Conservation (phyloP, 2,888 invertebrate genomes). For the Diaperis boleti region DNA sequence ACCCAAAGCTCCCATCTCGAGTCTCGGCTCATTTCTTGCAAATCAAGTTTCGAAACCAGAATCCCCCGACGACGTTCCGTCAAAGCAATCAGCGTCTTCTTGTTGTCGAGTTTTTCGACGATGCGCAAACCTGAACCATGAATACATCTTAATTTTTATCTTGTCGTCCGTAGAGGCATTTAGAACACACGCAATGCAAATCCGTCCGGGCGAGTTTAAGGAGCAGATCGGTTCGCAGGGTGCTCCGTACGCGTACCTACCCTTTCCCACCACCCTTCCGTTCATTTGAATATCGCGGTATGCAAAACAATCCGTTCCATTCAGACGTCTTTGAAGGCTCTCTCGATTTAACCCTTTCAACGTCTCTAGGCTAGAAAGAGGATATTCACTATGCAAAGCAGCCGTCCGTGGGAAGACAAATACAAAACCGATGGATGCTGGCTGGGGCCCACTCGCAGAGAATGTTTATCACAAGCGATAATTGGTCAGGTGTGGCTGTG, state of each 20-base stretch:
- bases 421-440: conserved; percentile 41
- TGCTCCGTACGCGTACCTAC: not conserved
- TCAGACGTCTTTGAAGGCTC: conserved; percentile 32
- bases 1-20: not conserved
- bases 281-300: conserved; percentile 38
- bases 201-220: conserved; percentile 18
- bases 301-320: conserved; percentile 43
- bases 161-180: conserved; percentile 5
- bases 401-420: conserved; percentile 45
- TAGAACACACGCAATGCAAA: conserved; percentile 18
- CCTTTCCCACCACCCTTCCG: conserved; percentile 29
- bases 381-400: conserved; percentile 40
- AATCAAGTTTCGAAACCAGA: conserved; percentile 14
- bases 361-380: conserved; percentile 32
- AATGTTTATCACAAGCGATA: conserved; percentile 58
- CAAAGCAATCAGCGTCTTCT: conserved; percentile 26
- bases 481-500: conserved; percentile 58
- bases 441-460: conserved; percentile 51
- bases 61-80: not conserved
- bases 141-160: conserved; percentile 35
- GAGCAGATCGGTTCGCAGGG: conserved; percentile 20
- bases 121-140: conserved; percentile 33
- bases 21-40: not conserved
- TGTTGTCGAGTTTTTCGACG: conserved; percentile 23
- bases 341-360: conserved; percentile 42